Percentiles rank a stretch among this genome's conserved stretches.
Conservation (phyloP, 2,888 invertebrate genomes). For the Phytoseiulus persimilis region DNA sequence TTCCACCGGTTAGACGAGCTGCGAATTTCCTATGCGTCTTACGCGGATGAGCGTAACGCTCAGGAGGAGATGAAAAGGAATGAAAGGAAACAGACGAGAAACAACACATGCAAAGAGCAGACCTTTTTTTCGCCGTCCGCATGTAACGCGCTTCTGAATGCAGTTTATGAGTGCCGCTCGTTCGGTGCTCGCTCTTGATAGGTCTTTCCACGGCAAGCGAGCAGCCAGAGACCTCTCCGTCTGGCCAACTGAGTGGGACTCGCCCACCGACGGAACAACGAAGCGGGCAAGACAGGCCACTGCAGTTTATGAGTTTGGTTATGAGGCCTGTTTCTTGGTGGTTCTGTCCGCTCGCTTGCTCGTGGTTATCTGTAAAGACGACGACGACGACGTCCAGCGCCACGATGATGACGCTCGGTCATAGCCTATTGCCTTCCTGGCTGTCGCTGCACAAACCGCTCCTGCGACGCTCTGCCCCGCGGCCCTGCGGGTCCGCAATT, state of each 20-base stretch:
- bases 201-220: background rate
- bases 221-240: background rate
- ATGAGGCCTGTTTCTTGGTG: slow-evolving; percentile 28
- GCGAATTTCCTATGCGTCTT: background rate
- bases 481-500: background rate
- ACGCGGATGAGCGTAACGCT: background rate
- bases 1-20: background rate
- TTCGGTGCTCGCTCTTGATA: background rate
- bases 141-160: background rate
- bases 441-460: background rate
- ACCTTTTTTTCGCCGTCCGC: background rate
- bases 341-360: slow-evolving; percentile 9
- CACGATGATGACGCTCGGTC: background rate
- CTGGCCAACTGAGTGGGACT: background rate
- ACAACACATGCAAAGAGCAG: background rate
- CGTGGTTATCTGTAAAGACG: slow-evolving; percentile 27
- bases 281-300: background rate
- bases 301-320: slow-evolving; percentile 36
- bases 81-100: background rate
- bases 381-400: background rate
- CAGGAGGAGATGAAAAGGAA: background rate
- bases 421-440: background rate
- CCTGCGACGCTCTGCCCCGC: background rate
- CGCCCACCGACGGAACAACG: background rate
- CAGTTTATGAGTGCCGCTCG: background rate